These are phyloP conservation scores for Gnathonemus longibarbis DNA, from an alignment of 2,113 vertebrate species.

Conservation along the genomic window DNA sequence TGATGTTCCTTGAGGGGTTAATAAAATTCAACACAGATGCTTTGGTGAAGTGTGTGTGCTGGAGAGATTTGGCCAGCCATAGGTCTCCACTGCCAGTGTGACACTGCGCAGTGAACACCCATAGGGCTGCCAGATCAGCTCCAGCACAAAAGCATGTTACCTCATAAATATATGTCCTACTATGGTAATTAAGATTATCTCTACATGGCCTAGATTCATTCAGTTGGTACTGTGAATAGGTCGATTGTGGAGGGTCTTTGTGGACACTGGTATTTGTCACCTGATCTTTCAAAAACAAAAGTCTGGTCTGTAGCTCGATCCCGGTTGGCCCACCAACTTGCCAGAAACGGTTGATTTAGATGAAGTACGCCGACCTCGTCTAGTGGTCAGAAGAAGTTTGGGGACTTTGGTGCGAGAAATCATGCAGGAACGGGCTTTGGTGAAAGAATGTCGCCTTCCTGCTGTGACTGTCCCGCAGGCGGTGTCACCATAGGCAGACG, in stretches of 20 bases:
- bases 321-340: neutral
- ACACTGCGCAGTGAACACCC: neutral
- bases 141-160: neutral
- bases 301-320: neutral
- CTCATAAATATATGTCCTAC: neutral
- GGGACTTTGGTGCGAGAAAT: neutral
- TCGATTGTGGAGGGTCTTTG: neutral
- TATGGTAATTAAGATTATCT: neutral
- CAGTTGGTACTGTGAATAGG: neutral
- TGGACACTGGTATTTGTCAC: neutral
- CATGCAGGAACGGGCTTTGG: neutral
- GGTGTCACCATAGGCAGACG: neutral
- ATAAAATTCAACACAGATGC: neutral
- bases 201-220: neutral
- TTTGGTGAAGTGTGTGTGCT: neutral
- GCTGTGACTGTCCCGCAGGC: neutral
- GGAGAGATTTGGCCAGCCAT: neutral
- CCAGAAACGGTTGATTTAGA: neutral
- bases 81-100: neutral
- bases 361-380: neutral
- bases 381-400: neutral
- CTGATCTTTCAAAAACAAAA: neutral
- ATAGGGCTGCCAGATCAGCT: neutral
- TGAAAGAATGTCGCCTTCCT: neutral
- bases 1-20: neutral